Evolutionary conservation across 2,888 invertebrate genomes (phyloP).

Genomic region (Bruchidius siliquastri): DNA sequence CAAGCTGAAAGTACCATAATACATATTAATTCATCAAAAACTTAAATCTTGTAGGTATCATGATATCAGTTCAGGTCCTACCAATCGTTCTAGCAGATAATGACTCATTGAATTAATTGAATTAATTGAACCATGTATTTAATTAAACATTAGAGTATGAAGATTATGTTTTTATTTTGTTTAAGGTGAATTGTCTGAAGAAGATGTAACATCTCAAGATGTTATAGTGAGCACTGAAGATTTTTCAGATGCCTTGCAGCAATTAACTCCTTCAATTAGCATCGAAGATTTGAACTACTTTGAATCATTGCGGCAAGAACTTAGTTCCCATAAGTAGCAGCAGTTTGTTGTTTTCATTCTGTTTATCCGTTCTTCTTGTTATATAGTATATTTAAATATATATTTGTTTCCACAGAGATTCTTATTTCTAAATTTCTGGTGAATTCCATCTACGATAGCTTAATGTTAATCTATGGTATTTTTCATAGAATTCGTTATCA

Average conservation of each 20-base stretch:
- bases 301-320: constrained; percentile 43
- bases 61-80: no score
- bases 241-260: constrained; percentile 57
- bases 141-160: no score
- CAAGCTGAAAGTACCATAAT: no score
- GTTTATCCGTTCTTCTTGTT: neutral
- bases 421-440: neutral
- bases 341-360: neutral
- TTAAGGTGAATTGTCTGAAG: constrained; percentile 48
- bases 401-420: neutral
- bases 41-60: no score
- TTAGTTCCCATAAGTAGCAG: constrained; percentile 19
- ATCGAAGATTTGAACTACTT: constrained; percentile 66
- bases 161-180: constrained; percentile 5
- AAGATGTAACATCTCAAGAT: constrained; percentile 52
- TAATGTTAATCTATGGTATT: no score
- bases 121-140: no score
- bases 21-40: no score
- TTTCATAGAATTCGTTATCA: no score
- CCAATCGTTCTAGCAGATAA: no score
- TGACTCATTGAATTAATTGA: no score
- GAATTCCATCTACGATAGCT: neutral
- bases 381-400: neutral
- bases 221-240: constrained; percentile 62
- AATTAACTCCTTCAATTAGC: constrained; percentile 68